phyloP scores from a whole-genome alignment of 2,113 vertebrate genomes.

The Gavialis gangeticus region DNA sequence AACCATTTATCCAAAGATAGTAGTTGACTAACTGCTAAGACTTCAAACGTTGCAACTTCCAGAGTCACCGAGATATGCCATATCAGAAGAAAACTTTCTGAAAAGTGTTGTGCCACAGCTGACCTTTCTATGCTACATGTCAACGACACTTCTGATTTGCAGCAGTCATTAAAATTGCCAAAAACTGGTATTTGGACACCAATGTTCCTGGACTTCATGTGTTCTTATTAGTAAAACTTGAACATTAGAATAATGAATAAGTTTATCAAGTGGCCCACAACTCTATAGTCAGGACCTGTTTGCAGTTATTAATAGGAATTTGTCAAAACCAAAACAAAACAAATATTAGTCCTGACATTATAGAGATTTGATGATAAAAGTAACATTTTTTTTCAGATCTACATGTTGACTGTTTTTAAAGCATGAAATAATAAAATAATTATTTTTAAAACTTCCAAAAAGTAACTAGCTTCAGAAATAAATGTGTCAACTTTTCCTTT shows the following conservation, averaged over 20 bases:
- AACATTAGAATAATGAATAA: not conserved
- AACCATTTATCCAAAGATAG: no score
- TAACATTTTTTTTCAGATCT: conserved; percentile 30
- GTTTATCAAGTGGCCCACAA: not conserved
- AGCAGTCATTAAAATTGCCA: not conserved
- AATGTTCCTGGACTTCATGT: not conserved
- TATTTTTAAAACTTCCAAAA: conserved; percentile 38
- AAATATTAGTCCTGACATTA: not conserved
- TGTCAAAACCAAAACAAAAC: conserved; percentile 34
- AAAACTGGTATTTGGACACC: not conserved
- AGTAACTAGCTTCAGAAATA: conserved; percentile 30
- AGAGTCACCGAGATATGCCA: not conserved
- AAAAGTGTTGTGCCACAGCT: not conserved
- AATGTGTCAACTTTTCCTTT: conserved; percentile 24
- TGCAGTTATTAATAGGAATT: not conserved
- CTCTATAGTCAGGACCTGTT: not conserved
- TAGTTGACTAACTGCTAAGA: not conserved
- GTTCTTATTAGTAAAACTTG: not conserved
- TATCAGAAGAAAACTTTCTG: not conserved
- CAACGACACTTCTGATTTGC: conserved; percentile 51
- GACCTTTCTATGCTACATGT: not conserved
- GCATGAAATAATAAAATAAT: conserved; percentile 36
- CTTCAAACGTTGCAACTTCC: not conserved
- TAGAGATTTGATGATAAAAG: not conserved
- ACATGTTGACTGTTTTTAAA: not conserved